Evolutionary conservation across 1,140 invertebrate species (phyloP).

Genomic region (Dendroctonus ponderosae): DNA sequence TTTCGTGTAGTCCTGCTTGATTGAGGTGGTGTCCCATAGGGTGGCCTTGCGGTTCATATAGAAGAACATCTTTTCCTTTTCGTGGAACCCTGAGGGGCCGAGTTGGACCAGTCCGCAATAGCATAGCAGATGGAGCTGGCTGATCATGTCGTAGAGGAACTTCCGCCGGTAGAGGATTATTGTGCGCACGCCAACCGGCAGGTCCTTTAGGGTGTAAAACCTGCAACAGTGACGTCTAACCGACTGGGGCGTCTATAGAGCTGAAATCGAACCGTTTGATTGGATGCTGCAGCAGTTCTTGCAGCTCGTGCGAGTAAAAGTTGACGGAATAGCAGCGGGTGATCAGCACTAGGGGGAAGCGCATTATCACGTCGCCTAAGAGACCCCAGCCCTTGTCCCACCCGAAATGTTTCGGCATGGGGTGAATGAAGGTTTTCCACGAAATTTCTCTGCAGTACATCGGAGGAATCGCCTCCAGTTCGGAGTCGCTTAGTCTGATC

Average conservation of each 20-base stretch:
- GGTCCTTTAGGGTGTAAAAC: constrained; percentile 55
- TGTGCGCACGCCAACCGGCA: constrained; percentile 56
- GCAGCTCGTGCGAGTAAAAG: constrained; percentile 60
- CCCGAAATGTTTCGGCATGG: constrained; percentile 61
- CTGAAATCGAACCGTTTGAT: constrained; percentile 52
- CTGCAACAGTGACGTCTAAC: constrained; percentile 29
- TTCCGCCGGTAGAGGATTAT: constrained; percentile 60
- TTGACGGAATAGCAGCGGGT: constrained; percentile 65
- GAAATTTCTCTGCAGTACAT: constrained; percentile 57
- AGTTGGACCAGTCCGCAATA: constrained; percentile 72
- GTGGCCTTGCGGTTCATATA: constrained; percentile 65
- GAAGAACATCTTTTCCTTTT: constrained; percentile 71
- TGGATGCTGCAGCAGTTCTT: constrained; percentile 65
- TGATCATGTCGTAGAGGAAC: constrained; percentile 65
- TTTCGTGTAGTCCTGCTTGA: constrained; percentile 60
- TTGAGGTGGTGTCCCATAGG: constrained; percentile 67
- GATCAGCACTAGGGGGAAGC: constrained; percentile 72
- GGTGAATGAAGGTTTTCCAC: constrained; percentile 76
- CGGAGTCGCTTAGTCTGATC: constrained; percentile 32
- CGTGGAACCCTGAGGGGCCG: constrained; percentile 63
- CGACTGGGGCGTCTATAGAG: background rate
- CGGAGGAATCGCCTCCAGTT: constrained; percentile 50
- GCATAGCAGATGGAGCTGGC: constrained; percentile 58
- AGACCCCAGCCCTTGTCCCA: constrained; percentile 72
- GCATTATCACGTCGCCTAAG: constrained; percentile 68